Base-by-base conservation (phyloP, 2,113 vertebrate species). In the Hippocampus barbouri region DNA sequence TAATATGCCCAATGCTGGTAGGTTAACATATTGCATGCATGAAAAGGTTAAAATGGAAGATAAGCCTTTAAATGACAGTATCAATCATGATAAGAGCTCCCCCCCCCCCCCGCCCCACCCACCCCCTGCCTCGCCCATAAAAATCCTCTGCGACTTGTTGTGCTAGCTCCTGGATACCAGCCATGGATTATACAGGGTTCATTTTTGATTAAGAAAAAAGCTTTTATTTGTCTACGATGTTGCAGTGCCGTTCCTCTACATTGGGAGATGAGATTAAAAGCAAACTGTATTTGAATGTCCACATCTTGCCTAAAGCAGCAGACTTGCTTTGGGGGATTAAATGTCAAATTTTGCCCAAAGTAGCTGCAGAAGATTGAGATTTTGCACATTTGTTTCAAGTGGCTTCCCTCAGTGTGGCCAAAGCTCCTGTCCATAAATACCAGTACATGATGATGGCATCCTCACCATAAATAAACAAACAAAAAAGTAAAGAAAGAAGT, bases 151-250 rank as follows among this genome's bases (percentile, higher is more conserved):
- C 41, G 45, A 71, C 70, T 60, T 75, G n/a, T 5, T 21, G n/a
- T 70, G 57, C 71, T 62, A 76, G 11, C 49, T 70, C 81, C 72
- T 71, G 68, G 77, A 78, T 66, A 71, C 69, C 10, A 18, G 68
- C 57, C 62, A 62, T 27, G 51, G 73, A 77, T 70, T 69, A 75
- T 69, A 75, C 41, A 70, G 70, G 73, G 79, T 69, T 87, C 71
- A 80, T 71, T 69, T 41, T 60, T 53, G 75, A 78, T 83, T 76
- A 73, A 79, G 66, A 79, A 63, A 69, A 79, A 81, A 70, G 81
- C 70, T 85, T 72, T 69, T 61, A 73, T 69, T 66, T 74, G 67
- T 73, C 34, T 16, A 73, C 70, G 54, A 27, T 38, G 12, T 74
- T 16, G 54, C 34, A 27, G 57, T 73, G 74, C 70, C 15, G 47